These are phyloP conservation scores for Lycaon pictus DNA, from an alignment of 2,113 vertebrate species.

Conservation along the genomic window DNA sequence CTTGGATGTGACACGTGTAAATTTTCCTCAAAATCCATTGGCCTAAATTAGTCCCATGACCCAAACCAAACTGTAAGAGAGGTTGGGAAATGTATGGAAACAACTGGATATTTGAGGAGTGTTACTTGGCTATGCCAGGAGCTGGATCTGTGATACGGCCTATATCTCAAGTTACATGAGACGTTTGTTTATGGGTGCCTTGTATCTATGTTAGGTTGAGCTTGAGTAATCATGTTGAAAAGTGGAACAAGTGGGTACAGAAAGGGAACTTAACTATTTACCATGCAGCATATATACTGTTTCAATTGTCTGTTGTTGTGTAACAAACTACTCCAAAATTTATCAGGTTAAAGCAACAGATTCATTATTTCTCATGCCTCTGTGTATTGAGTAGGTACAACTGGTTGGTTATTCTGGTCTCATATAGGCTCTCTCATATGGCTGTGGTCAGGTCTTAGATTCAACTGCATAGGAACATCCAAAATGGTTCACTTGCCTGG, in stretches of 20 bases:
- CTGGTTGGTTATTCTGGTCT: background rate
- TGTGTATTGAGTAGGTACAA: background rate
- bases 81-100: background rate
- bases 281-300: background rate
- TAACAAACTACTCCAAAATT: background rate
- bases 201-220: background rate
- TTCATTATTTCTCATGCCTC: background rate
- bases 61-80: background rate
- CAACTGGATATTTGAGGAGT: background rate
- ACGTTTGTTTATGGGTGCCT: background rate
- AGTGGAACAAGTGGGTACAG: background rate
- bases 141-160: background rate
- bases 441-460: background rate
- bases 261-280: background rate
- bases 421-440: background rate
- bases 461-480: background rate
- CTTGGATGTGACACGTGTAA: background rate
- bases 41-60: background rate
- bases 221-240: background rate
- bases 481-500: background rate
- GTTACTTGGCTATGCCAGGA: background rate
- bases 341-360: background rate
- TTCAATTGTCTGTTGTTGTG: background rate
- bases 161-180: background rate
- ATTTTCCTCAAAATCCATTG: background rate